A percentile compares a stretch with the other conserved stretches of the same genome.
These are phyloP conservation scores for Drosophila murphyi DNA, from an alignment of 1,140 invertebrate genomes.

Conservation along the genomic window DNA sequence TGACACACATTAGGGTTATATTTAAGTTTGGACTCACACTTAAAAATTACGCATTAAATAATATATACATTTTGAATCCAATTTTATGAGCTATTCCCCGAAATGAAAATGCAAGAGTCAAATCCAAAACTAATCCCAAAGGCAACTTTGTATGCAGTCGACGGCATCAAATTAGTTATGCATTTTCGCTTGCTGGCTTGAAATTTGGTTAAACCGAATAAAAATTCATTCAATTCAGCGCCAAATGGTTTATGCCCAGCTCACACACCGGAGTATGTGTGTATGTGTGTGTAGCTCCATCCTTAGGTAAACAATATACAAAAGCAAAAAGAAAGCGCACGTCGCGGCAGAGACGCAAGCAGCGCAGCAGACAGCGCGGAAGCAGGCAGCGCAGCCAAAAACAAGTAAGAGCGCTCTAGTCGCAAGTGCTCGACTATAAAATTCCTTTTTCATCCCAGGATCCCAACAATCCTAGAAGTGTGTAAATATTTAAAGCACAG, in stretches of 20 bases:
- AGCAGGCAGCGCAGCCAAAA: slow-evolving; percentile 3
- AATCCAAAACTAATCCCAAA: neutral
- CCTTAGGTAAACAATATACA: slow-evolving; percentile 81
- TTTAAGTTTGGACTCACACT: slow-evolving; percentile 1
- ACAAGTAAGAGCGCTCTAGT: no score
- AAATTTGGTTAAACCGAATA: slow-evolving; percentile 58
- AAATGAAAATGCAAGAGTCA: slow-evolving; percentile 5
- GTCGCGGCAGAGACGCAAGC: slow-evolving; percentile 33
- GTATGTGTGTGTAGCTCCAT: slow-evolving; percentile 69
- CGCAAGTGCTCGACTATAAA: no score
- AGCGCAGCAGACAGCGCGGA: no score
- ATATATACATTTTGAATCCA: slow-evolving; percentile 6
- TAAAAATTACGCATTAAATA: neutral
- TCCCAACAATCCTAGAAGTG: no score
- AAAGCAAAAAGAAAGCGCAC: slow-evolving; percentile 83
- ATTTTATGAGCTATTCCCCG: slow-evolving; percentile 9
- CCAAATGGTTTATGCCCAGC: slow-evolving; percentile 53
- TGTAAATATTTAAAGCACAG: no score
- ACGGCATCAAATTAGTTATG: slow-evolving; percentile 60
- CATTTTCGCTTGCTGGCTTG: slow-evolving; percentile 50
- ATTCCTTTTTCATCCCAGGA: no score
- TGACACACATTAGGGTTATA: slow-evolving; percentile 45
- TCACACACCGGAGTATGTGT: slow-evolving; percentile 53
- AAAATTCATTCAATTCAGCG: slow-evolving; percentile 62
- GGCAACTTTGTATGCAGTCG: slow-evolving; percentile 54